A percentile compares a stretch with the other conserved stretches of the same genome.
Conservation (phyloP, 2,113 vertebrate genomes). For the Takifugu bimaculatus region DNA sequence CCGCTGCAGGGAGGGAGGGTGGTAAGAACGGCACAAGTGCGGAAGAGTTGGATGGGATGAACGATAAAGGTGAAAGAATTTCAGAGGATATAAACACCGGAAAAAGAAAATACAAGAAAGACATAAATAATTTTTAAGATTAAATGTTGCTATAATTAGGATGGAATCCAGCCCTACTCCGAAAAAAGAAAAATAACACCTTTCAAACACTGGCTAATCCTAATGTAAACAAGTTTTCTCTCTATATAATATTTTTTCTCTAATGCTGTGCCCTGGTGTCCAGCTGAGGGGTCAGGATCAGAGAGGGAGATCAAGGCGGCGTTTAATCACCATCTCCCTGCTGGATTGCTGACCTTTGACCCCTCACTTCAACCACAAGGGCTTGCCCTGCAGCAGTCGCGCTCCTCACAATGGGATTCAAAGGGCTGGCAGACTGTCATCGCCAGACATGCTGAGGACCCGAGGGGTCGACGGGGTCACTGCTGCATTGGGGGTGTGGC, state of each 20-base stretch:
- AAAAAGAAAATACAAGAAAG: not conserved
- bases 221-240: not conserved
- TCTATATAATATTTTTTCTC: not conserved
- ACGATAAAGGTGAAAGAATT: slow-evolving; percentile 11
- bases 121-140: too few species aligned
- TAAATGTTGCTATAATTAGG: not conserved
- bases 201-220: not conserved
- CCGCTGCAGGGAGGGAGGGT: slow-evolving; percentile 26
- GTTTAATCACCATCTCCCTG: slow-evolving; percentile 46
- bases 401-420: slow-evolving; percentile 18
- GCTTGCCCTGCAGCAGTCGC: slow-evolving; percentile 38
- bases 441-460: slow-evolving; percentile 4
- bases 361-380: slow-evolving; percentile 24
- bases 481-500: slow-evolving; percentile 23
- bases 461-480: slow-evolving; percentile 20
- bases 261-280: slow-evolving; percentile 40
- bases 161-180: not conserved
- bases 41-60: slow-evolving; percentile 29
- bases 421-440: slow-evolving; percentile 21
- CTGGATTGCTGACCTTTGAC: slow-evolving; percentile 45
- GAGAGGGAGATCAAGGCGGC: slow-evolving; percentile 51
- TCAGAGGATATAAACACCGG: not conserved
- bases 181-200: not conserved
- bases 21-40: slow-evolving; percentile 43
- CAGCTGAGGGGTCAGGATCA: slow-evolving; percentile 51